Percentiles rank a stretch among this genome's conserved stretches.
These are phyloP conservation scores for Bradypodion ventrale DNA, from an alignment of 2,797 vertebrate species.

Conservation along the genomic window DNA sequence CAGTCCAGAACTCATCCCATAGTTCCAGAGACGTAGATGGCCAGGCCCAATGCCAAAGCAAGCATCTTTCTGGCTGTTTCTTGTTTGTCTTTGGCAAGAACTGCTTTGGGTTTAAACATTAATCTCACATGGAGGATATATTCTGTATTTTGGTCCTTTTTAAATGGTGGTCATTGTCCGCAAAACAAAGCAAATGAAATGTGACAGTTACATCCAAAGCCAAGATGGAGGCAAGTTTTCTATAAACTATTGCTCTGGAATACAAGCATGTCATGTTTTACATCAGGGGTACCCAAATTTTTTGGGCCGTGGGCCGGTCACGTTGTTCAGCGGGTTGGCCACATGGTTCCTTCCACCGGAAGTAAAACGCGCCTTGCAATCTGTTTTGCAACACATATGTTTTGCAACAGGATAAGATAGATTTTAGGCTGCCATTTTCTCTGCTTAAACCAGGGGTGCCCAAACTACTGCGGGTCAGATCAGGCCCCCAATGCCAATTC, in stretches of 20 bases:
- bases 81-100: constrained; percentile 33
- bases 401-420: too few relatives aligned
- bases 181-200: not conserved
- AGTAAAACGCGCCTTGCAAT: too few relatives aligned
- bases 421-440: too few relatives aligned
- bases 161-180: not conserved
- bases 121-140: constrained; percentile 24
- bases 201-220: not conserved
- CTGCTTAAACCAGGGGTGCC: too few relatives aligned
- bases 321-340: too few relatives aligned
- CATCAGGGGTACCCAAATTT: too few relatives aligned
- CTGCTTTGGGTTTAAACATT: constrained; percentile 14
- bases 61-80: constrained; percentile 33
- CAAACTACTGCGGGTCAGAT: too few relatives aligned
- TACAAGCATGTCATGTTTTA: not conserved
- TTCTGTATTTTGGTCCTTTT: constrained; percentile 7
- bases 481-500: too few relatives aligned
- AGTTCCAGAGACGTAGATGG: constrained; percentile 13
- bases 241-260: not conserved
- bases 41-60: constrained; percentile 37
- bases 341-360: too few relatives aligned
- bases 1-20: constrained; percentile 33
- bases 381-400: too few relatives aligned
- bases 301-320: too few relatives aligned
- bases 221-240: not conserved